Conservation (phyloP, 2,797 vertebrate genomes). For the Siniperca scherzeri region DNA sequence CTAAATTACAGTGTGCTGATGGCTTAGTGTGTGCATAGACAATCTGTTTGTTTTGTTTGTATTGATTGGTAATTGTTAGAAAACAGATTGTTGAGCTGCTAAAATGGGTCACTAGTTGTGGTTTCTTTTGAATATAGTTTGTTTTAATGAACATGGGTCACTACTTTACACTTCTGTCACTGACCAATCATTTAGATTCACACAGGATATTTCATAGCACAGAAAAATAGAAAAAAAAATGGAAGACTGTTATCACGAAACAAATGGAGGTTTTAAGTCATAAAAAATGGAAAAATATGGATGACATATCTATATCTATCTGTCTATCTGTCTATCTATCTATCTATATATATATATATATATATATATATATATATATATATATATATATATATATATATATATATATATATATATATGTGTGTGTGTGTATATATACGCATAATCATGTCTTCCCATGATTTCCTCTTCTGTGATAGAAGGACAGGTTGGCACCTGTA, state of each 20-base stretch:
- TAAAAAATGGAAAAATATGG: background rate
- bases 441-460: background rate
- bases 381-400: no score
- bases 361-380: no score
- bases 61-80: constrained; percentile 21
- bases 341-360: no score
- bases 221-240: background rate
- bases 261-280: background rate
- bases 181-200: background rate
- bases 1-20: constrained; percentile 30
- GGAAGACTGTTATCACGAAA: background rate
- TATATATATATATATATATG: no score
- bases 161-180: background rate
- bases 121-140: constrained; percentile 2
- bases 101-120: background rate
- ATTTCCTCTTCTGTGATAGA: constrained; percentile 7
- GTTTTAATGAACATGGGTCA: background rate
- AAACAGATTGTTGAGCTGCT: background rate
- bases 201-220: background rate
- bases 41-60: constrained; percentile 9
- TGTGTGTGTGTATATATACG: no score
- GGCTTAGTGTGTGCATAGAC: constrained; percentile 7
- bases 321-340: no score
- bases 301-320: background rate
- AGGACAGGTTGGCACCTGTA: constrained; percentile 37